Conservation (phyloP, 2,113 vertebrate species). For the Passer domesticus region DNA sequence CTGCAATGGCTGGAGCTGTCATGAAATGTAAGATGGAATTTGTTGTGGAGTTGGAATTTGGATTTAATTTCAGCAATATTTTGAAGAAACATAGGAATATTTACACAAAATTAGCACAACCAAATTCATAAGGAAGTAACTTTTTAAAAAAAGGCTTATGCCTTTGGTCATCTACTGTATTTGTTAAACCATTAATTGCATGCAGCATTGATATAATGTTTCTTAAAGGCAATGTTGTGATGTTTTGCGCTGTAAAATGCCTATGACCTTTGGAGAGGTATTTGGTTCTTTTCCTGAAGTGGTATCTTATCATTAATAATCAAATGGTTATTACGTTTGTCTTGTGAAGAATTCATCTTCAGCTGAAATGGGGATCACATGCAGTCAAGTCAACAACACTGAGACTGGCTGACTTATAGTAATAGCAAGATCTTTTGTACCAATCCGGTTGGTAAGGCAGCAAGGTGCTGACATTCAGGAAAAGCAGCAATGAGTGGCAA, state of each 20-base stretch:
- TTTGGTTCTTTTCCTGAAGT: not conserved
- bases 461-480: conserved; percentile 36
- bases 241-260: not conserved
- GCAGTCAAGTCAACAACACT: not conserved
- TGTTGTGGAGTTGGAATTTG: not conserved
- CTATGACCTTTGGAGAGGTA: not conserved
- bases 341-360: not conserved
- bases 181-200: not conserved
- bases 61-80: not conserved
- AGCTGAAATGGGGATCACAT: not conserved
- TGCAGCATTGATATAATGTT: not conserved
- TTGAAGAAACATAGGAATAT: not conserved
- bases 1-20: not conserved
- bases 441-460: not conserved
- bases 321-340: not conserved
- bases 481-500: not conserved
- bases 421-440: not conserved
- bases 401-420: not conserved
- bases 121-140: not conserved
- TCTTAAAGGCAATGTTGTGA: not conserved
- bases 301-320: too few species aligned
- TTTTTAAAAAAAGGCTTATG: not conserved
- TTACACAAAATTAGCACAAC: not conserved
- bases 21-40: not conserved
- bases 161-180: not conserved